A percentile compares a stretch with the other conserved stretches of the same genome.
Conservation (phyloP, 2,888 invertebrate genomes). For the Orthonychiurus folsomi region DNA sequence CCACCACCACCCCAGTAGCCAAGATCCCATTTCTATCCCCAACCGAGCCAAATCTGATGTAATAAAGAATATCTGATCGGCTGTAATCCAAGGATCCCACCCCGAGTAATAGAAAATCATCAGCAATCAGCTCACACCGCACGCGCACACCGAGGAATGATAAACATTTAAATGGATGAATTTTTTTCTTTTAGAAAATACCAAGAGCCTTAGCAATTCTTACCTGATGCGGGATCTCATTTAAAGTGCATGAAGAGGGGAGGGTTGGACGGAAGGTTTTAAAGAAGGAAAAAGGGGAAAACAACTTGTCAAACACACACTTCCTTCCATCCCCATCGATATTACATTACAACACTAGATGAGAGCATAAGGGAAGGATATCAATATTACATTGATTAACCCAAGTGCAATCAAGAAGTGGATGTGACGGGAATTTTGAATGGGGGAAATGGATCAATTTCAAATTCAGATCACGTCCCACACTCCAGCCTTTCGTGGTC, state of each 20-base stretch:
- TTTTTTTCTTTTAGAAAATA: slow-evolving; percentile 31
- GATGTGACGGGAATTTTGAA: background rate
- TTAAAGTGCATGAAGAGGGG: slow-evolving; percentile 23
- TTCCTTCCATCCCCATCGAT: background rate
- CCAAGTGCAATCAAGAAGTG: background rate
- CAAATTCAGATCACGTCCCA: too few relatives aligned
- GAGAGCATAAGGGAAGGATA: too few relatives aligned
- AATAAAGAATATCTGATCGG: slow-evolving; percentile 1
- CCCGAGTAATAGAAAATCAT: slow-evolving; percentile 16
- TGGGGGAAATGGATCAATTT: too few relatives aligned
- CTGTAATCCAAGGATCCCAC: background rate
- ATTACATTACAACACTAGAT: background rate
- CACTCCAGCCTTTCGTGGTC: too few relatives aligned
- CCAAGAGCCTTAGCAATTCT: slow-evolving; percentile 31
- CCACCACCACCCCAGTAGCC: too few relatives aligned
- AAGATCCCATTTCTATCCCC: too few relatives aligned
- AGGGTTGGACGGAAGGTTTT: background rate
- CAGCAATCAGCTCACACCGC: slow-evolving; percentile 22
- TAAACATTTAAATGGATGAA: slow-evolving; percentile 37
- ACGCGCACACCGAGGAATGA: slow-evolving; percentile 23
- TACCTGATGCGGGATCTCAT: slow-evolving; percentile 21
- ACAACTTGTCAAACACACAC: background rate
- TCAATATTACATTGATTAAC: background rate
- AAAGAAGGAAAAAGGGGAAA: background rate
- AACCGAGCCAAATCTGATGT: background rate